These are phyloP conservation scores for Trichopria drosophilae DNA, from an alignment of 2,888 invertebrate species.

Conservation along the genomic window DNA sequence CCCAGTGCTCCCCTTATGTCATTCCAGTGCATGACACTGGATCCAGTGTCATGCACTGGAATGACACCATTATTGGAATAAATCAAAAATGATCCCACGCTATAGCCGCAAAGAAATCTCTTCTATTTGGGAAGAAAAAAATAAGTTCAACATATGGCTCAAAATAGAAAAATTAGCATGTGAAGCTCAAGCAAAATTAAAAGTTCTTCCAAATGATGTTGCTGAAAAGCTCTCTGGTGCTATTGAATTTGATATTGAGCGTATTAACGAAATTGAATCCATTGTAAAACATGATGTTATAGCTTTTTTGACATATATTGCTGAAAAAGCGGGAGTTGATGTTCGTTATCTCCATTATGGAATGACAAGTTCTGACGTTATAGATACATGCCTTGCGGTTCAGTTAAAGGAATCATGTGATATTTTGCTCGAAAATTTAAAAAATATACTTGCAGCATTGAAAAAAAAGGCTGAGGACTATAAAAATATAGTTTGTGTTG, in stretches of 20 bases:
- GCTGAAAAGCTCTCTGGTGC: slow-evolving; percentile 16
- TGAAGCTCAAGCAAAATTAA: slow-evolving; percentile 18
- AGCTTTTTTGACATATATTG: slow-evolving; percentile 17
- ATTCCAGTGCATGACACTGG: slow-evolving; percentile 1
- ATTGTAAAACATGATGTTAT: slow-evolving; percentile 18
- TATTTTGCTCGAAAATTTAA: slow-evolving; percentile 15
- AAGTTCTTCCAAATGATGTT: slow-evolving; percentile 17
- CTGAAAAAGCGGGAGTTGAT: slow-evolving; percentile 18
- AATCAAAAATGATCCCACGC: no score
- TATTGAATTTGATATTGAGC: slow-evolving; percentile 18
- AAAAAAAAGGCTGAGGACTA: slow-evolving; percentile 18
- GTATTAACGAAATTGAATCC: slow-evolving; percentile 18
- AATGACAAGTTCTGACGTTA: slow-evolving; percentile 17
- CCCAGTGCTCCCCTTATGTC: slow-evolving; percentile 13
- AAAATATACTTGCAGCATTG: slow-evolving; percentile 15
- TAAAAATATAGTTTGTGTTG: slow-evolving; percentile 18
- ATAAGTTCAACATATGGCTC: slow-evolving; percentile 18
- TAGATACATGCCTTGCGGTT: slow-evolving; percentile 18
- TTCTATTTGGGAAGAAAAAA: slow-evolving; percentile 19
- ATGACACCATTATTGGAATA: slow-evolving; percentile 11
- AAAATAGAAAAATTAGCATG: slow-evolving; percentile 20
- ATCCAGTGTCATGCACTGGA: slow-evolving; percentile 1
- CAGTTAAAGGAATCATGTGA: slow-evolving; percentile 17
- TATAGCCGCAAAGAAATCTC: slow-evolving; percentile 20
- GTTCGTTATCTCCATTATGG: slow-evolving; percentile 15